A percentile compares a stretch with the other conserved stretches of the same genome.
Evolutionary conservation across 2,888 invertebrate species (phyloP).

Genomic region (Lampropteryx suffumata): DNA sequence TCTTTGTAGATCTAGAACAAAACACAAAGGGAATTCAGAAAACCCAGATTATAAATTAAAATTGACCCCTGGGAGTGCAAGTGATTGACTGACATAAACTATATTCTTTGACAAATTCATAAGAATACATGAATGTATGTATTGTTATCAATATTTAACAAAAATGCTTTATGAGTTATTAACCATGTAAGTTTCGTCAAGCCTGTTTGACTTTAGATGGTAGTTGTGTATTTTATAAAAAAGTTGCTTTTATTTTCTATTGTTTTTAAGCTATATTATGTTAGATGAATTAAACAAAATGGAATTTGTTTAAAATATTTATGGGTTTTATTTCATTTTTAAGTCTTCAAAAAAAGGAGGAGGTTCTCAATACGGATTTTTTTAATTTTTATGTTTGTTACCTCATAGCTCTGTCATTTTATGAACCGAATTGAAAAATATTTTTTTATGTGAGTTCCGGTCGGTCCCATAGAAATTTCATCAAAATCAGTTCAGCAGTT

Average conservation of each 20-base stretch:
- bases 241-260: slow-evolving; percentile 60
- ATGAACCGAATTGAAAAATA: too few species aligned
- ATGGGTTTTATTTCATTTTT: slow-evolving; percentile 32
- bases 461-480: too few species aligned
- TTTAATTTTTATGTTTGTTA: too few species aligned
- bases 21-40: too few species aligned
- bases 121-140: slow-evolving; percentile 21
- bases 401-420: too few species aligned
- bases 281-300: slow-evolving; percentile 55
- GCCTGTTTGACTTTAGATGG: slow-evolving; percentile 35
- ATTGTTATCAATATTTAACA: slow-evolving; percentile 31
- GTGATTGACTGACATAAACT: slow-evolving; percentile 32
- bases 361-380: too few species aligned
- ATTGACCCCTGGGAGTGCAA: slow-evolving; percentile 33
- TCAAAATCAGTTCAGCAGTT: too few species aligned
- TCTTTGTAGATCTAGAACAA: too few species aligned
- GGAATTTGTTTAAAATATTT: slow-evolving; percentile 34
- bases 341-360: too few species aligned
- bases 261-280: slow-evolving; percentile 48
- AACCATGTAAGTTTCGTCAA: slow-evolving; percentile 32
- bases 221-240: slow-evolving; percentile 42
- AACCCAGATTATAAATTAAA: not conserved
- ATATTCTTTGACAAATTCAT: slow-evolving; percentile 30
- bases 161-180: slow-evolving; percentile 31
- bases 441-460: too few species aligned